Conservation (phyloP, 2,797 vertebrate genomes). For the Helarctos malayanus region DNA sequence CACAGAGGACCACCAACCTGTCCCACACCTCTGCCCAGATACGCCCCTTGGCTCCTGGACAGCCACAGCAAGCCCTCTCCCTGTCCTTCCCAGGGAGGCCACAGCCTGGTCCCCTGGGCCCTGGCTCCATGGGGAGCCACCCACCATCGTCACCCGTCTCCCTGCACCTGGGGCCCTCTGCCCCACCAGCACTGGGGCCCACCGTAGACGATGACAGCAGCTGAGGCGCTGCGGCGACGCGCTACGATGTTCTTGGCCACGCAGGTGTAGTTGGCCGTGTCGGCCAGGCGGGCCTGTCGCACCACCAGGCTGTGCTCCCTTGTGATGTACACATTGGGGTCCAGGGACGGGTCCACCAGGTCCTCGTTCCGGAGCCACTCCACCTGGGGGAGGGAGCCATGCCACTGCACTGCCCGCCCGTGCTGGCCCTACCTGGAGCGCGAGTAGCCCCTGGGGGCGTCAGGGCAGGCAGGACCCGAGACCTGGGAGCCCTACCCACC, state of each 20-base stretch:
- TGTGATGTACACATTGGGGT: slow-evolving; percentile 97
- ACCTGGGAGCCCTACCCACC: background rate
- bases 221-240: slow-evolving; percentile 95
- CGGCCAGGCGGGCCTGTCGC: slow-evolving; percentile 96
- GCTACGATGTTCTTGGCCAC: slow-evolving; percentile 99
- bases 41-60: fast-evolving
- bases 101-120: background rate
- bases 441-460: background rate
- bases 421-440: background rate
- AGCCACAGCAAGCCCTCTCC: background rate
- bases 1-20: background rate
- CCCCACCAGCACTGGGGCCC: slow-evolving; percentile 53
- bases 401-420: background rate
- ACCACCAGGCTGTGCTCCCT: slow-evolving; percentile 97
- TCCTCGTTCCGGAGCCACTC: slow-evolving; percentile 99
- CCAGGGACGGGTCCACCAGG: slow-evolving; percentile 94
- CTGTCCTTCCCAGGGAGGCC: background rate
- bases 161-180: background rate
- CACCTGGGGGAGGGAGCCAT: slow-evolving; percentile 90
- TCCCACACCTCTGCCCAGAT: background rate
- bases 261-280: slow-evolving; percentile 99
- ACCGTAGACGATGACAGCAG: slow-evolving; percentile 97
- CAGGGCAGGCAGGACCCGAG: background rate
- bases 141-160: background rate
- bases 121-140: background rate